Conservation (phyloP, 2,797 vertebrate genomes). For the Todus mexicanus region DNA sequence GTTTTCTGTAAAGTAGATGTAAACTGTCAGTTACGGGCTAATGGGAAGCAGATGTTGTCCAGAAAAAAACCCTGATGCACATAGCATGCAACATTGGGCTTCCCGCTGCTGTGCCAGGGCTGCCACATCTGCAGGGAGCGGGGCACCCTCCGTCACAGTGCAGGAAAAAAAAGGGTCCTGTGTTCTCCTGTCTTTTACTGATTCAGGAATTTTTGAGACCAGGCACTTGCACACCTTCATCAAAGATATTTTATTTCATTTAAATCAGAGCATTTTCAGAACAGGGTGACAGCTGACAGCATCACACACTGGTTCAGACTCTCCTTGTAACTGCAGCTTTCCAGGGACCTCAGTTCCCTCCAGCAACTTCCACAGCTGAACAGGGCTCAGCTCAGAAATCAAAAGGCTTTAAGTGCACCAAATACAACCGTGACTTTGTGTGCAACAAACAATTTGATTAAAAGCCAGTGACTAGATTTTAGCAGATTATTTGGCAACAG, state of each 20-base stretch:
- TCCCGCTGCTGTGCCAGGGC: neutral
- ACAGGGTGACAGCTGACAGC: neutral
- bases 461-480: neutral
- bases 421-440: neutral
- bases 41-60: constrained; percentile 8
- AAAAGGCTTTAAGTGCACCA: neutral
- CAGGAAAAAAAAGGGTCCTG: neutral
- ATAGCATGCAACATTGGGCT: neutral
- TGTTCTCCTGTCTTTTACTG: neutral
- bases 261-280: neutral
- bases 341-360: neutral
- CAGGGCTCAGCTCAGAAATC: neutral
- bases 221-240: neutral
- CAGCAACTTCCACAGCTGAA: neutral
- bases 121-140: neutral
- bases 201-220: neutral
- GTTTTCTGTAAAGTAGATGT: neutral
- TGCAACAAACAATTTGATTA: neutral
- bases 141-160: neutral
- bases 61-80: neutral
- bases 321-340: neutral
- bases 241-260: neutral
- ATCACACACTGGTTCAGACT: neutral
- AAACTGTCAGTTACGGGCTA: neutral
- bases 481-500: neutral